Conservation (phyloP, 2,888 invertebrate genomes). For the Eumerus sabulonum region DNA sequence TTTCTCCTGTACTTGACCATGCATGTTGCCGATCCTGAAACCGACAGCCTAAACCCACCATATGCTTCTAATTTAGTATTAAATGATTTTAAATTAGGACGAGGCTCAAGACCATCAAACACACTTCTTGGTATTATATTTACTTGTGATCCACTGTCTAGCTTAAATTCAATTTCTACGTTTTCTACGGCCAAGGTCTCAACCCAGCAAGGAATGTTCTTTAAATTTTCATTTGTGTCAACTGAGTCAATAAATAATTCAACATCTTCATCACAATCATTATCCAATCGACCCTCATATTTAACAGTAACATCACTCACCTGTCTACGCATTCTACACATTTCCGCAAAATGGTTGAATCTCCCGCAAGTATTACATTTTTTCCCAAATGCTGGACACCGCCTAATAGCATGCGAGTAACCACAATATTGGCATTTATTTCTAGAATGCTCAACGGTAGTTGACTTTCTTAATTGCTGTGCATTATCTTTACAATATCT, state of each 20-base stretch:
- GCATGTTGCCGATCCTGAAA: background rate
- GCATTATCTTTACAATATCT: constrained; percentile 23
- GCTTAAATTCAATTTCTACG: background rate
- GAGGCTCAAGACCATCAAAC: background rate
- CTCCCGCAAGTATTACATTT: background rate
- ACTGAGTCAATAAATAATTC: constrained; percentile 9
- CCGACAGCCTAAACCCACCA: constrained; percentile 9
- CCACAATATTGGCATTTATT: constrained; percentile 1
- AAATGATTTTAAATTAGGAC: background rate
- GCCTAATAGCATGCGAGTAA: background rate
- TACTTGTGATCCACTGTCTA: constrained; percentile 7
- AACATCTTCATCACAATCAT: background rate
- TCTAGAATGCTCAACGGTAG: too few species aligned
- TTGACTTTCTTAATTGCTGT: too few species aligned
- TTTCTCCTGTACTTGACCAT: constrained; percentile 1
- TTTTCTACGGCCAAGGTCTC: background rate
- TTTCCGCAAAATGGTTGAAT: constrained; percentile 9
- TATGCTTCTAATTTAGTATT: constrained; percentile 6
- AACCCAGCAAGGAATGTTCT: constrained; percentile 6
- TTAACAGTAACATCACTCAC: constrained; percentile 23
- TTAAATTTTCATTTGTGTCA: background rate
- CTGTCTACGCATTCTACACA: too few species aligned
- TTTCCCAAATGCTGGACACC: constrained; percentile 16
- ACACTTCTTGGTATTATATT: constrained; percentile 11
- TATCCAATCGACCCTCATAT: background rate